These are phyloP conservation scores for Spodoptera frugiperda DNA, from an alignment of 1,140 invertebrate species.

Conservation along the genomic window DNA sequence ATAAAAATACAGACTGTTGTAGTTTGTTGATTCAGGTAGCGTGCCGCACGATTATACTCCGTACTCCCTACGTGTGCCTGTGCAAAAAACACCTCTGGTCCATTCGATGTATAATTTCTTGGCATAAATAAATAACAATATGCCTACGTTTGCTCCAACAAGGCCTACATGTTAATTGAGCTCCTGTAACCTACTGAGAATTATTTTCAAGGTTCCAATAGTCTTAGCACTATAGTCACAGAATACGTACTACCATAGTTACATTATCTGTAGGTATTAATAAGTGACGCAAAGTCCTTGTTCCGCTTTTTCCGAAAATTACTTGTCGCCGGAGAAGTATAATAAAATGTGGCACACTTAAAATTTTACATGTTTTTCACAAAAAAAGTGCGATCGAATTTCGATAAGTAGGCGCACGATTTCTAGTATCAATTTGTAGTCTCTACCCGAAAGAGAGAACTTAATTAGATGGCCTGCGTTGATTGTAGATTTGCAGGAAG, in stretches of 20 bases:
- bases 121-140: conserved; percentile 47
- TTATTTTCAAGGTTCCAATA: conserved; percentile 24
- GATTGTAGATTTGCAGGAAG: neutral
- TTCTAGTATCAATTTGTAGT: no score
- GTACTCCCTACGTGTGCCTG: conserved; percentile 28
- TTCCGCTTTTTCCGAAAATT: no score
- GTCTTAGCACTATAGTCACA: neutral
- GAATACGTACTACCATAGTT: no score
- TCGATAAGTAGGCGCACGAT: no score
- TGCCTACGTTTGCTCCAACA: conserved; percentile 26
- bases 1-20: conserved; percentile 30
- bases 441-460: no score
- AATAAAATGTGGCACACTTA: no score
- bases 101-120: conserved; percentile 44
- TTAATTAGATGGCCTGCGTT: neutral
- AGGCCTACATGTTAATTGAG: conserved; percentile 31
- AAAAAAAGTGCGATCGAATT: no score
- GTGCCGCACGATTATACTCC: conserved; percentile 34
- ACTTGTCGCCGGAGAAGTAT: no score
- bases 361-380: no score
- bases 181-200: conserved; percentile 45
- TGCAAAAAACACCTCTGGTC: conserved; percentile 40
- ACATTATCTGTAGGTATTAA: no score
- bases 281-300: no score
- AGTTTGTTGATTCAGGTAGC: conserved; percentile 39